Evolutionary conservation across 2,113 vertebrate species (phyloP).

Genomic region (Triplophysa dalaica): DNA sequence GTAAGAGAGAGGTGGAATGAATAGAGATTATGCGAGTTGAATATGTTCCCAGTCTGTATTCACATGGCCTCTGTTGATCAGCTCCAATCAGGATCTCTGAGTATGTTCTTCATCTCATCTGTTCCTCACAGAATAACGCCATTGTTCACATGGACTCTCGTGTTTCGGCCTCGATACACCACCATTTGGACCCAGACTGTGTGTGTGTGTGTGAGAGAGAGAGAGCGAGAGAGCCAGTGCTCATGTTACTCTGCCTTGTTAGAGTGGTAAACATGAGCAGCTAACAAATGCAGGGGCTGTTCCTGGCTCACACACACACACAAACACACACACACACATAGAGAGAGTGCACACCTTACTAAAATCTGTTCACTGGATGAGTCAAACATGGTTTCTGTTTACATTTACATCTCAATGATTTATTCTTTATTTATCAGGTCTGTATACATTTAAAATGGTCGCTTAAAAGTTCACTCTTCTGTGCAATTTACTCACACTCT

Average conservation of each 20-base stretch:
- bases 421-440: not conserved
- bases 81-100: slow-evolving; percentile 46
- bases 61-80: slow-evolving; percentile 39
- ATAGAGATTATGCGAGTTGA: slow-evolving; percentile 29
- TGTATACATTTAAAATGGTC: not conserved
- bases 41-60: slow-evolving; percentile 32
- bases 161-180: slow-evolving; percentile 44
- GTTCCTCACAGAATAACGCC: slow-evolving; percentile 49
- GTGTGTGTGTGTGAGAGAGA: slow-evolving; percentile 1
- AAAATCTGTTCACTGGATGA: not conserved
- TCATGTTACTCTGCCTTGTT: slow-evolving; percentile 47
- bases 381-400: too few species aligned
- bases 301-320: slow-evolving; percentile 29
- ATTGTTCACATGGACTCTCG: slow-evolving; percentile 54
- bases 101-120: slow-evolving; percentile 51
- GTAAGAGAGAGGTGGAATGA: not conserved
- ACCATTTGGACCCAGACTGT: slow-evolving; percentile 27
- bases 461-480: too few species aligned
- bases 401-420: too few species aligned
- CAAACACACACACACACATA: slow-evolving; percentile 1
- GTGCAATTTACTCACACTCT: too few species aligned
- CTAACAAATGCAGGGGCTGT: slow-evolving; percentile 48
- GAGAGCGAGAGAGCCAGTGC: not conserved
- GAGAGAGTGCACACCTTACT: not conserved
- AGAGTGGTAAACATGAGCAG: slow-evolving; percentile 44